Percentiles rank a stretch among this genome's conserved stretches.
Evolutionary conservation across 2,888 invertebrate species (phyloP).

Genomic region (Automeris io): DNA sequence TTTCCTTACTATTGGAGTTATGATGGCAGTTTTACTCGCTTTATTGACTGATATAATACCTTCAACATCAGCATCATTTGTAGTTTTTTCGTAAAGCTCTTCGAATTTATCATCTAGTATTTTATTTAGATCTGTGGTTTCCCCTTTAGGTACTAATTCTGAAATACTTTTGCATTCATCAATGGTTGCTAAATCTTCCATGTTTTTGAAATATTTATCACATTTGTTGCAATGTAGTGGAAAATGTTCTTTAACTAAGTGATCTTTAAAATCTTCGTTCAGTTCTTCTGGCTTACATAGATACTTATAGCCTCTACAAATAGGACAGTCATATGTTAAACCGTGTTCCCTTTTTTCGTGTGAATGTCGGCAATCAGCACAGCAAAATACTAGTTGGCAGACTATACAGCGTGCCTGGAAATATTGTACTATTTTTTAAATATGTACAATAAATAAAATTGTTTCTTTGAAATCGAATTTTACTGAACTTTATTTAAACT

Average conservation of each 20-base stretch:
- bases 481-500: too few species aligned
- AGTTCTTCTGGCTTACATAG: slow-evolving; percentile 47
- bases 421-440: not conserved
- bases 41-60: slow-evolving; percentile 48
- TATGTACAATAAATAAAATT: too few species aligned
- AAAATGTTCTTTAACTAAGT: slow-evolving; percentile 48
- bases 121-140: slow-evolving; percentile 17
- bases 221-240: slow-evolving; percentile 63
- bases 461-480: too few species aligned
- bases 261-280: slow-evolving; percentile 44
- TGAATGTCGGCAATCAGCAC: slow-evolving; percentile 54
- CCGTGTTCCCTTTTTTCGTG: slow-evolving; percentile 55
- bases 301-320: slow-evolving; percentile 53
- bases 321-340: slow-evolving; percentile 57
- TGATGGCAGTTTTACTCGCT: slow-evolving; percentile 52
- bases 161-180: slow-evolving; percentile 58
- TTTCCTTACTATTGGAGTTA: slow-evolving; percentile 56
- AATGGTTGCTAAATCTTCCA: slow-evolving; percentile 54
- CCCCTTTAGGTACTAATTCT: slow-evolving; percentile 40
- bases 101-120: slow-evolving; percentile 54
- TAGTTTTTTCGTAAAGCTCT: slow-evolving; percentile 48
- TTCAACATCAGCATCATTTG: slow-evolving; percentile 38
- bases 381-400: slow-evolving; percentile 62
- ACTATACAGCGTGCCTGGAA: slow-evolving; percentile 62
- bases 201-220: slow-evolving; percentile 41